Conservation (phyloP, 2,113 vertebrate genomes). For the Pantherophis guttatus region DNA sequence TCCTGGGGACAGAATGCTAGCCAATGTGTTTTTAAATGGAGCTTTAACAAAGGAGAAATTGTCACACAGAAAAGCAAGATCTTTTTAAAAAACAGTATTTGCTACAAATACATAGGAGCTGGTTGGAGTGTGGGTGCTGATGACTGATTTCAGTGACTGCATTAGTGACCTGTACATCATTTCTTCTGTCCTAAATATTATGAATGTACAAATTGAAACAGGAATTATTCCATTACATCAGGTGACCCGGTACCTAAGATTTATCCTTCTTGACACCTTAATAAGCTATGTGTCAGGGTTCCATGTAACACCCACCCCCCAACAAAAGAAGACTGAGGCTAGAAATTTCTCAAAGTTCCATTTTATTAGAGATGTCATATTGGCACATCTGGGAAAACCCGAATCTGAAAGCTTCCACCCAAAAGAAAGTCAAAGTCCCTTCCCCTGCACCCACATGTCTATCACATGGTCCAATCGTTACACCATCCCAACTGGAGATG, state of each 20-base stretch:
- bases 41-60: conserved; percentile 7
- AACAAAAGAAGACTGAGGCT: too few relatives aligned
- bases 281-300: background rate
- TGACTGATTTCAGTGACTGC: background rate
- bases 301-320: too few relatives aligned
- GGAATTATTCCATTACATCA: background rate
- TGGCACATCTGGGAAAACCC: too few relatives aligned
- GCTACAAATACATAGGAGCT: background rate
- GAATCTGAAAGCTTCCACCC: too few relatives aligned
- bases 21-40: conserved; percentile 26
- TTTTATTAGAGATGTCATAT: too few relatives aligned
- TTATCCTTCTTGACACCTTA: background rate
- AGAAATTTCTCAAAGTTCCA: too few relatives aligned
- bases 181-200: background rate
- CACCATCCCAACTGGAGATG: too few relatives aligned
- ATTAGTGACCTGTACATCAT: background rate
- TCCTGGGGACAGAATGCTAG: conserved; percentile 21
- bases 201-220: background rate
- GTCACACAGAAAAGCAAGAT: background rate
- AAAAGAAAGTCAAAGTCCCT: too few relatives aligned
- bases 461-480: too few relatives aligned
- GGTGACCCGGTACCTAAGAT: background rate
- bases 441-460: too few relatives aligned
- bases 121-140: background rate
- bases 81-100: background rate